Evolutionary conservation across 1,140 invertebrate genomes (phyloP), one percentile per base, ranked within the genome.

Genomic region (Pseudomyrmex concolor): DNA sequence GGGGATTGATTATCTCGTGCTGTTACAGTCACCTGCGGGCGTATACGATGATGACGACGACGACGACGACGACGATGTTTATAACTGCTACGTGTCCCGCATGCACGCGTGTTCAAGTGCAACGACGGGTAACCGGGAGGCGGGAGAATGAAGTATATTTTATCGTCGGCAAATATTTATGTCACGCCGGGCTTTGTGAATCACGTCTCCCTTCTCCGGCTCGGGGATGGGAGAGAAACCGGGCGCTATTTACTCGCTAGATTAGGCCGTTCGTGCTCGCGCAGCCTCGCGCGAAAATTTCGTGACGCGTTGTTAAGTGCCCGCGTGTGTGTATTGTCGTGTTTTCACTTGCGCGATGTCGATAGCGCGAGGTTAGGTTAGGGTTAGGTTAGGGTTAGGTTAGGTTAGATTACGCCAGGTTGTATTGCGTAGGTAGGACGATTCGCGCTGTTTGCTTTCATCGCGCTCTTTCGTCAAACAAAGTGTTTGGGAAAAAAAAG

Each of bases 1-100:
- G 25, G 51, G 86, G 88, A 89, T 89, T 89, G 87, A 89, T 89
- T 89, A 89, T 89, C 87, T 89, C 87, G 73, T 57, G 87, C 76
- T 86, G 84, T 86, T 89, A 89, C 87, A 82, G 84, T 89, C 88
- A 86, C 82, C 88, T 86, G 88, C 87, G 77, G 77, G 84, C 84
- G 77, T 74, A 83, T 0, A 34, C 34, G 25, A 34, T 4, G 25
- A 34, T 2, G 1, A 25, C 25, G 34, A 34, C 34, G 34, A 34
- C 34, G 34, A 34, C 34, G 34, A 34, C 34, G 34, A 34, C 34
- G 70, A 84, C 84, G 81, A 89, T 89, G 88, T 86, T 89, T 89
- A 86, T 88, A 86, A 88, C 86, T 72, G 60, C 71, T 82, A 89
- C 88, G 80, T 84, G 84, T 77, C 84, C 60, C 78, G 76, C 84